Evolutionary conservation across 2,888 invertebrate species (phyloP), one percentile per base, ranked within the genome.

Genomic region (Coleophora flavipennella): DNA sequence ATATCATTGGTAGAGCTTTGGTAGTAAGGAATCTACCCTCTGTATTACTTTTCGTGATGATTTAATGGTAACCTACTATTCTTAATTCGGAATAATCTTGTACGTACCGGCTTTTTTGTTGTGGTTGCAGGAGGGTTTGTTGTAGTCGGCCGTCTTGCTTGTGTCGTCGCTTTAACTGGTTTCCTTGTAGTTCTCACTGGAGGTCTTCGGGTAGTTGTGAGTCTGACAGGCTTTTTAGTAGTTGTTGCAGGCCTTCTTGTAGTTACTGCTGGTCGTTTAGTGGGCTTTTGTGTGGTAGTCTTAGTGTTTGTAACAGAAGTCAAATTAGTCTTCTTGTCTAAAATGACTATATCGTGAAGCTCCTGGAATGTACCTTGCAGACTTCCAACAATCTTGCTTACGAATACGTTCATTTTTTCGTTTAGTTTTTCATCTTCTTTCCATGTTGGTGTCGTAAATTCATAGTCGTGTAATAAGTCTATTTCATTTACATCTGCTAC

Each of bases 321-420:
- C n/a, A 62, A 50, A 39, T 81, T 83, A 3, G 79, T 75, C 39
- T 83, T 81, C 39, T 70, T 80, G 44, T 84, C 84, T 32, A 85
- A 53, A 26, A 85, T 84, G 0, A 95, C 90, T 44, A 94, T 89
- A 52, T 94, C 92, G 51, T 92, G 91, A 9, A 95, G 67, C 37
- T 91, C 92, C 53, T 93, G 89, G 67, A 94, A 94, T 20, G 94
- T 94, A 1, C 91, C 92, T 70, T 94, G 93, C 1, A 95, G 75
- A 13, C 93, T 93, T 46, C 92, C 90, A 8, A 94, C 93, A 11
- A 95, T 92, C 68, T 94, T 93, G 55, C 91, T 91, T 0, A 95
- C 95, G 50, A 95, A 91, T 0, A 91, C 80, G 57, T 92, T 93
- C 74, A 94, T 92, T 70, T 94, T 94, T 31, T 91, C 89, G 50